A percentile compares a stretch with the other conserved stretches of the same genome.
Evolutionary conservation across 2,888 invertebrate genomes (phyloP).

Genomic region (Matsumyia berberina): DNA sequence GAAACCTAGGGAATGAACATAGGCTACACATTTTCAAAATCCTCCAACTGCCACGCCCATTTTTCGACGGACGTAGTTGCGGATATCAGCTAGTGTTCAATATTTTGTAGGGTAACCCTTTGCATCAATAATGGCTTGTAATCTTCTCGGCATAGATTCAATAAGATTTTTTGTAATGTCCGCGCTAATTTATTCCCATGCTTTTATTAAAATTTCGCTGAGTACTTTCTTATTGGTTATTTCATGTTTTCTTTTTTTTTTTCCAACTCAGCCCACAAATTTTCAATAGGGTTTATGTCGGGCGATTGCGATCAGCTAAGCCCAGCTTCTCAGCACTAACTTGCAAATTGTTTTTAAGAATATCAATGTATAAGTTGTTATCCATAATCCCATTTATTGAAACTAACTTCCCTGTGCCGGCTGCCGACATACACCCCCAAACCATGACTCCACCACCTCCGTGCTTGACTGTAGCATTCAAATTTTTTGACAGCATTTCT

Average conservation of each 20-base stretch:
- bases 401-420: not conserved
- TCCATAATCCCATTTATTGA: not conserved
- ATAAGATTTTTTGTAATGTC: not conserved
- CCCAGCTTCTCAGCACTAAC: not conserved
- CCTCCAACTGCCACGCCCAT: too few relatives aligned
- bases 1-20: too few relatives aligned
- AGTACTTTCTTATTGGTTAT: slow-evolving; percentile 3
- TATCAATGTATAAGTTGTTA: not conserved
- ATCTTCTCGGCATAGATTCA: slow-evolving; percentile 6
- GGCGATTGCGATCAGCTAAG: too few relatives aligned
- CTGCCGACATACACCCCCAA: not conserved
- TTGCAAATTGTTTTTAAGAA: slow-evolving; percentile 5
- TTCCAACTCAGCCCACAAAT: not conserved
- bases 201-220: too few relatives aligned
- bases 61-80: too few relatives aligned
- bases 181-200: slow-evolving; percentile 1
- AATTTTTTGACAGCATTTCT: not conserved
- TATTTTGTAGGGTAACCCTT: not conserved
- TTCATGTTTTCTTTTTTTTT: not conserved
- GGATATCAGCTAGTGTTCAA: not conserved
- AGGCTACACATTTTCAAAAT: too few relatives aligned
- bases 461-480: not conserved
- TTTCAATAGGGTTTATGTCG: too few relatives aligned
- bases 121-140: not conserved
- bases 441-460: not conserved